Evolutionary conservation across 1,140 invertebrate species (phyloP).

Genomic region (silkworm (Bombyx mori)): ASM3026992v2 NC_085119.1:17382001-17382500

Average conservation of each 20-base stretch:
- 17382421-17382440: too few relatives aligned
- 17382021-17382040: too few relatives aligned
- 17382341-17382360: slow-evolving; percentile 78
- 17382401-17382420: slow-evolving; percentile 5
- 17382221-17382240: slow-evolving; percentile 87
- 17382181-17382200: neutral
- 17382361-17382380: slow-evolving; percentile 56
- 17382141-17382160: neutral
- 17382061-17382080: neutral
- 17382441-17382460: too few relatives aligned
- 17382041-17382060: too few relatives aligned
- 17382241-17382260: slow-evolving; percentile 89
- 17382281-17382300: slow-evolving; percentile 84
- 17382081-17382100: neutral
- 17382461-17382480: too few relatives aligned
- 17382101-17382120: neutral
- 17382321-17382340: slow-evolving; percentile 71
- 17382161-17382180: neutral
- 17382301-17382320: slow-evolving; percentile 63
- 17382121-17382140: neutral
- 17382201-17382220: slow-evolving; percentile 58
- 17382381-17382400: neutral
- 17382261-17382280: slow-evolving; percentile 93
- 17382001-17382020: too few relatives aligned
- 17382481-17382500: too few relatives aligned